These are phyloP conservation scores for Myripristis jacobus DNA, from an alignment of 2,797 vertebrate species.

Conservation along the genomic window DNA sequence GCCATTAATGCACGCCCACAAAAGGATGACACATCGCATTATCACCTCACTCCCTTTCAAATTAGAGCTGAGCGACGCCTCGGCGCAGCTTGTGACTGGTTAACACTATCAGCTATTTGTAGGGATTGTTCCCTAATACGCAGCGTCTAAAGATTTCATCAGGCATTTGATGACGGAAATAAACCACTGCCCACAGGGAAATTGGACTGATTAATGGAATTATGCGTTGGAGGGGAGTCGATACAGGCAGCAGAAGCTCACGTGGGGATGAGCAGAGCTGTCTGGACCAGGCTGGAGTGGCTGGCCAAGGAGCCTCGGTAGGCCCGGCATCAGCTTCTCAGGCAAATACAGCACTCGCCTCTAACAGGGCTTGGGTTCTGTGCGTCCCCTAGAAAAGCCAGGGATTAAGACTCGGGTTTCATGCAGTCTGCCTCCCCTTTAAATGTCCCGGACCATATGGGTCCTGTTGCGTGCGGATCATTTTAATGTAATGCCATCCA, in stretches of 20 bases:
- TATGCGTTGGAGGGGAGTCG: slow-evolving; percentile 83
- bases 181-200: slow-evolving; percentile 91
- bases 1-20: slow-evolving; percentile 96
- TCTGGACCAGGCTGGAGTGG: slow-evolving; percentile 54
- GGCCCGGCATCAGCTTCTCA: slow-evolving; percentile 23
- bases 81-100: slow-evolving; percentile 89
- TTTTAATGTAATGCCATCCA: slow-evolving; percentile 69
- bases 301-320: slow-evolving; percentile 32
- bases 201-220: slow-evolving; percentile 90
- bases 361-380: slow-evolving; percentile 50
- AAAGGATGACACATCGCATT: slow-evolving; percentile 88
- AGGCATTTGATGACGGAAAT: slow-evolving; percentile 91
- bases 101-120: slow-evolving; percentile 89
- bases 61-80: slow-evolving; percentile 90
- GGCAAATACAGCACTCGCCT: slow-evolving; percentile 52
- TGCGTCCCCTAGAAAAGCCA: slow-evolving; percentile 59
- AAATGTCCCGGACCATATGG: slow-evolving; percentile 68
- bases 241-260: slow-evolving; percentile 75
- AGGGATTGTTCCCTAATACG: slow-evolving; percentile 88
- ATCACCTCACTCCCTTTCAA: slow-evolving; percentile 94
- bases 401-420: slow-evolving; percentile 61
- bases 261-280: slow-evolving; percentile 72
- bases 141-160: slow-evolving; percentile 91
- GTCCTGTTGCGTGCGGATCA: slow-evolving; percentile 66
- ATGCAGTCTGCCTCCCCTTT: slow-evolving; percentile 54